A percentile compares a stretch with the other conserved stretches of the same genome.
phyloP scores from a whole-genome alignment of 2,888 invertebrate species.

The Sepioteuthis lessoniana region DNA sequence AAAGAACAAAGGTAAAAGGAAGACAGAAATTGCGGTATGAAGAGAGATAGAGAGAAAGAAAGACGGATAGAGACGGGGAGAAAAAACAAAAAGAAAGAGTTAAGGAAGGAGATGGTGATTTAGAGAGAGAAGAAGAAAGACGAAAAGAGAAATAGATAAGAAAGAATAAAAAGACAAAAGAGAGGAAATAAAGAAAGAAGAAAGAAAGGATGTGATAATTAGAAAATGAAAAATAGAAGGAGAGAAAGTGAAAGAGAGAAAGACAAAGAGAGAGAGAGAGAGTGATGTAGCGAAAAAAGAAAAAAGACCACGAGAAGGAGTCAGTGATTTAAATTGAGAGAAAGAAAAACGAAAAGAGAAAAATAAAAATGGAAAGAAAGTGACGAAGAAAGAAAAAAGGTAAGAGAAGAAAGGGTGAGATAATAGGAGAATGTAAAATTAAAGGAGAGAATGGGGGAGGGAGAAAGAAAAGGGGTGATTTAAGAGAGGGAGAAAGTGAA shows the following conservation, averaged over 20 bases:
- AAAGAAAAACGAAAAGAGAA: background rate
- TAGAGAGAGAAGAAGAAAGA: background rate
- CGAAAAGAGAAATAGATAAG: background rate
- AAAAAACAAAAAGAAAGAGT: background rate
- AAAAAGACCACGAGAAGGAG: background rate
- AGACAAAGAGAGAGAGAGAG: background rate
- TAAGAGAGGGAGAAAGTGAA: background rate
- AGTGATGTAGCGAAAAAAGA: too few species aligned
- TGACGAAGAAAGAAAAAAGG: fast-evolving
- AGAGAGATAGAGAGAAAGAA: background rate
- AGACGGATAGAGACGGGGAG: background rate
- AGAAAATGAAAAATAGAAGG: background rate
- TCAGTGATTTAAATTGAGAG: background rate
- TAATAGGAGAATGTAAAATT: background rate
- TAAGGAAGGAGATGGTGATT: background rate
- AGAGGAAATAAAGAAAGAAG: background rate
- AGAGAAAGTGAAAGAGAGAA: background rate
- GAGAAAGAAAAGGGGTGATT: background rate
- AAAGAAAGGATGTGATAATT: fast-evolving
- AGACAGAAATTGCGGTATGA: background rate
- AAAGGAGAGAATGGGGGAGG: background rate
- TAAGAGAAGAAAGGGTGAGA: too few species aligned
- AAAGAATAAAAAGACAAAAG: background rate
- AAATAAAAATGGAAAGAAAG: too few species aligned
- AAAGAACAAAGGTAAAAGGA: background rate